Evolutionary conservation across 2,113 vertebrate genomes (phyloP).

Genomic region (Sphaerodactylus townsendi): DNA sequence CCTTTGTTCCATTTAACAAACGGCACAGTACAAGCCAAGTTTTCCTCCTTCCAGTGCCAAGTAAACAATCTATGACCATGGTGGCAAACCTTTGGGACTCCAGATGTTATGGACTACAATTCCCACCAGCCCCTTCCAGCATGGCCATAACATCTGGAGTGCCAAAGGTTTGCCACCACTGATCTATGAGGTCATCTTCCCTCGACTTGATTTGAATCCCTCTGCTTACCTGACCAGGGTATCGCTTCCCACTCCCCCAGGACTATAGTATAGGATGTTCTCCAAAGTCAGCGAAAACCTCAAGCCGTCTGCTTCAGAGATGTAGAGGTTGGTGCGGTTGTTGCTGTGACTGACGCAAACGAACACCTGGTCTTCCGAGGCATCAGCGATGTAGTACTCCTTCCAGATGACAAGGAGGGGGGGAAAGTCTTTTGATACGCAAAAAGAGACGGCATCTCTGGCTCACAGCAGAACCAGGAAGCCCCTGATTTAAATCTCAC

Average conservation of each 20-base stretch:
- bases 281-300: constrained; percentile 94
- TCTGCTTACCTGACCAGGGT: constrained; percentile 87
- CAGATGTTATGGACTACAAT: no score
- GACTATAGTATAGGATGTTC: constrained; percentile 93
- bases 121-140: no score
- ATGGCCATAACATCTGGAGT: no score
- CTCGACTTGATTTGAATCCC: rapidly evolving
- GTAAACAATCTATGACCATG: rapidly evolving
- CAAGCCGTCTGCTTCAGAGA: constrained; percentile 93
- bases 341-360: constrained; percentile 94
- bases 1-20: neutral
- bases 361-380: constrained; percentile 96
- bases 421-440: neutral
- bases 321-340: constrained; percentile 94
- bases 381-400: constrained; percentile 95
- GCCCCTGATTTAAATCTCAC: neutral
- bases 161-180: no score
- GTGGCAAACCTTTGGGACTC: no score
- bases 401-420: constrained; percentile 49
- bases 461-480: neutral
- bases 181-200: neutral
- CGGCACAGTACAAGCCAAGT: neutral
- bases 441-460: neutral
- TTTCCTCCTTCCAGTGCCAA: neutral
- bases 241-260: constrained; percentile 88